Percentiles rank a stretch among this genome's conserved stretches.
phyloP scores from a whole-genome alignment of 2,797 vertebrate species.

The Sciurus carolinensis region DNA sequence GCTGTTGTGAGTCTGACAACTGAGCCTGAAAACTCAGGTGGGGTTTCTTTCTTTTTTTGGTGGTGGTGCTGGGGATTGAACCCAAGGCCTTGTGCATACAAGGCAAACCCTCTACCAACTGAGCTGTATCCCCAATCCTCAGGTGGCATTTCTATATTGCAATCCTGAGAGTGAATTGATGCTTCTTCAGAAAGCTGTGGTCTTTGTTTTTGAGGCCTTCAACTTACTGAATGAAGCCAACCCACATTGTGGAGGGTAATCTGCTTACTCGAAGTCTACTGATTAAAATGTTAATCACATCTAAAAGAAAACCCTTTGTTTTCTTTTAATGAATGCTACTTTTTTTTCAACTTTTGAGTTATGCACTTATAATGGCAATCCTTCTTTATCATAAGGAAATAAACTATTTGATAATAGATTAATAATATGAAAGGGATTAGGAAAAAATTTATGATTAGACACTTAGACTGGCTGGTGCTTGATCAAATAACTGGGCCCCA shows the following conservation, averaged over 20 bases:
- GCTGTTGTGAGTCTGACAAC: background rate
- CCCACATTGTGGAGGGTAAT: background rate
- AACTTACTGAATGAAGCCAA: background rate
- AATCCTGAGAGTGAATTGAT: background rate
- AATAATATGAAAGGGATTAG: background rate
- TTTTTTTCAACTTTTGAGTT: slow-evolving; percentile 30
- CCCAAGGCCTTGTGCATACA: no score
- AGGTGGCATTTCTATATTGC: background rate
- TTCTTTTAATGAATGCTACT: background rate
- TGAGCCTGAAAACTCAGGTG: background rate
- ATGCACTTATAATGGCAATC: background rate
- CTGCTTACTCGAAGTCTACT: background rate
- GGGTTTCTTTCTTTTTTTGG: no score
- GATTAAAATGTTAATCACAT: background rate
- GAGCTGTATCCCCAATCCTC: no score
- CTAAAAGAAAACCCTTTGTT: no score
- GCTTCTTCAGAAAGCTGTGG: slow-evolving; percentile 16
- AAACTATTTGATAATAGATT: background rate
- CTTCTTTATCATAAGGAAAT: background rate
- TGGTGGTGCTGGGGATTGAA: no score
- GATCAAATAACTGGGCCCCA: background rate
- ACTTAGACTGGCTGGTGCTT: background rate
- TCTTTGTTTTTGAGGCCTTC: background rate
- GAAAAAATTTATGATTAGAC: no score
- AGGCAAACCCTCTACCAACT: no score